Percentiles rank a stretch among this genome's conserved stretches.
Conservation (phyloP, 2,113 vertebrate genomes). For the Ictidomys tridecemlineatus region DNA sequence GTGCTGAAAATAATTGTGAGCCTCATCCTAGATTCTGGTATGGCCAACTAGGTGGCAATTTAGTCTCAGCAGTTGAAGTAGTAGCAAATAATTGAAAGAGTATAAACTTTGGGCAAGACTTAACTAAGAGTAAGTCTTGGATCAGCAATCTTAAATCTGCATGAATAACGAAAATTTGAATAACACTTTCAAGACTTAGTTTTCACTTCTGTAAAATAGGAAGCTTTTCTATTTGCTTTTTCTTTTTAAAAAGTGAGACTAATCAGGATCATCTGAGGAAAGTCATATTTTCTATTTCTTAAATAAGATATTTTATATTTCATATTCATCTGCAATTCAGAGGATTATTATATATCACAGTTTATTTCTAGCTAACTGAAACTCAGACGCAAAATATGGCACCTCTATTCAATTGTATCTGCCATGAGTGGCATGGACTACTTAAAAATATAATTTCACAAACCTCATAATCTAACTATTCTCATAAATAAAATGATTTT, state of each 20-base stretch:
- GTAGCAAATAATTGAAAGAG: neutral
- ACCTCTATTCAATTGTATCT: neutral
- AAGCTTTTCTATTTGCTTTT: neutral
- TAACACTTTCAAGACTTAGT: neutral
- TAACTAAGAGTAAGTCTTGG: neutral
- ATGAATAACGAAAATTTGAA: neutral
- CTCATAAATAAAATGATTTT: neutral
- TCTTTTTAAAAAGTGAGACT: neutral
- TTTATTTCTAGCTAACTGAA: neutral
- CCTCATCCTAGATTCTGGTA: neutral
- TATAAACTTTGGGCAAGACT: neutral
- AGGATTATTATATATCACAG: neutral
- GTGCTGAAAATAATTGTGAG: neutral
- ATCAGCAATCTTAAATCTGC: neutral
- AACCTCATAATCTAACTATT: neutral
- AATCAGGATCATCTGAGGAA: neutral
- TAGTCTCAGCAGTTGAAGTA: neutral
- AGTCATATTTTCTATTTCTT: neutral
- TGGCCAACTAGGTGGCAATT: neutral
- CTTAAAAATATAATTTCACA: neutral
- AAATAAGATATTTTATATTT: neutral
- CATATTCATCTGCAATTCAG: neutral
- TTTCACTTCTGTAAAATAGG: constrained; percentile 11
- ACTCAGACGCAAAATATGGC: neutral
- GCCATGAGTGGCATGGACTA: neutral